These are phyloP conservation scores for Mycteria americana DNA, from an alignment of 2,797 vertebrate genomes.

Conservation along the genomic window DNA sequence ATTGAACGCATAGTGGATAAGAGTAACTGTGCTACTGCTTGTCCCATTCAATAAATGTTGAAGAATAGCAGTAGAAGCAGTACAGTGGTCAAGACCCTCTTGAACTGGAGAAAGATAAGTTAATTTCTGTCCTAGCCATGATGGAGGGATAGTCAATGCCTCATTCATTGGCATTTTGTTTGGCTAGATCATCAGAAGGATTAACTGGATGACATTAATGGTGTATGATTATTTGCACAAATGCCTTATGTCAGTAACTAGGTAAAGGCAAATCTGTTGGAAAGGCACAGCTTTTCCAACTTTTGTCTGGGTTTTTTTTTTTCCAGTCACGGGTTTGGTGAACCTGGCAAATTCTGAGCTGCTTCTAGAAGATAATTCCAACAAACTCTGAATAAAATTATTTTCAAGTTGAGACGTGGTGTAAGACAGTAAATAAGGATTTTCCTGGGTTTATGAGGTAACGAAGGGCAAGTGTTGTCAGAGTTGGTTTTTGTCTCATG, in stretches of 20 bases:
- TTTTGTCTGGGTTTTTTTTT: background rate
- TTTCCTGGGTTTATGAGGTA: background rate
- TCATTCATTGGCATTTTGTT: background rate
- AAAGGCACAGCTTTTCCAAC: background rate
- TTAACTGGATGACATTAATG: background rate
- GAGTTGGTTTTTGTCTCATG: background rate
- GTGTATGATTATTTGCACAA: background rate
- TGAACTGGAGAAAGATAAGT: background rate
- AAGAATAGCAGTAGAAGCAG: background rate
- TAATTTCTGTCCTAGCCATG: background rate
- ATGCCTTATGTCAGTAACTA: background rate
- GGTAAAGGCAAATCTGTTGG: background rate
- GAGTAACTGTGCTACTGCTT: background rate
- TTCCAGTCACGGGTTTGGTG: background rate
- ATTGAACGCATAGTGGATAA: rapidly evolving
- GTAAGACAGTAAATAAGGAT: background rate
- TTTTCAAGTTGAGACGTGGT: background rate
- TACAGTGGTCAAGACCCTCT: background rate
- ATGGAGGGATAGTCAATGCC: background rate
- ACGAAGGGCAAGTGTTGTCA: rapidly evolving
- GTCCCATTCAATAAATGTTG: background rate
- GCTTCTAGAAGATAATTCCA: background rate
- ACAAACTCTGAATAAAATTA: background rate
- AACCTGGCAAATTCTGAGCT: background rate
- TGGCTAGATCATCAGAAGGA: background rate